These are phyloP conservation scores for Phrynosoma blainvillii DNA, from an alignment of 2,113 vertebrate genomes.

Conservation along the genomic window DNA sequence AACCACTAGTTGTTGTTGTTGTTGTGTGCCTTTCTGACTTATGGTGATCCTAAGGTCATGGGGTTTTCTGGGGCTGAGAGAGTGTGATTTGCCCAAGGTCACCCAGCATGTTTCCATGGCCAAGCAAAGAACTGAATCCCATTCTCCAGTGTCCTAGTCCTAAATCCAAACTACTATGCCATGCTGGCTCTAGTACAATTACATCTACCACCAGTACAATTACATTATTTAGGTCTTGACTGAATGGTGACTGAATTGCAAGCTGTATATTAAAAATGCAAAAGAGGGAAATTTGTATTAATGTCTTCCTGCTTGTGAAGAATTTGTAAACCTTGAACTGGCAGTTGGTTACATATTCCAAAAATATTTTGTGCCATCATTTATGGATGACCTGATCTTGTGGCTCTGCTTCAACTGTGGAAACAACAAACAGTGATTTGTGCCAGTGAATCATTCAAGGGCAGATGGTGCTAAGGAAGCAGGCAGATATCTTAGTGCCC, in stretches of 20 bases:
- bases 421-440: neutral
- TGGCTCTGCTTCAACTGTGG: neutral
- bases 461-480: neutral
- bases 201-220: neutral
- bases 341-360: neutral
- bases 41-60: no score
- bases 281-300: neutral
- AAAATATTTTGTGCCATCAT: neutral
- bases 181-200: no score
- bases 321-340: conserved; percentile 1
- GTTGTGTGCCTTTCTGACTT: no score
- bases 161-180: no score
- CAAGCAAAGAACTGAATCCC: no score
- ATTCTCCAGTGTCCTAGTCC: no score
- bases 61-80: no score
- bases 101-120: no score
- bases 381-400: neutral
- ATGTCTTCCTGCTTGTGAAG: neutral
- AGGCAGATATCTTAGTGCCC: neutral
- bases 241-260: conserved; percentile 22
- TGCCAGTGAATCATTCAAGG: neutral
- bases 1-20: neutral
- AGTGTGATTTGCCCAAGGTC: no score
- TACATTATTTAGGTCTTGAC: conserved; percentile 31
- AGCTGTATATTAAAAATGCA: neutral